A percentile compares a stretch with the other conserved stretches of the same genome.
These are phyloP conservation scores for Lasioglossum marginatum DNA, from an alignment of 2,888 invertebrate genomes.

Conservation along the genomic window DNA sequence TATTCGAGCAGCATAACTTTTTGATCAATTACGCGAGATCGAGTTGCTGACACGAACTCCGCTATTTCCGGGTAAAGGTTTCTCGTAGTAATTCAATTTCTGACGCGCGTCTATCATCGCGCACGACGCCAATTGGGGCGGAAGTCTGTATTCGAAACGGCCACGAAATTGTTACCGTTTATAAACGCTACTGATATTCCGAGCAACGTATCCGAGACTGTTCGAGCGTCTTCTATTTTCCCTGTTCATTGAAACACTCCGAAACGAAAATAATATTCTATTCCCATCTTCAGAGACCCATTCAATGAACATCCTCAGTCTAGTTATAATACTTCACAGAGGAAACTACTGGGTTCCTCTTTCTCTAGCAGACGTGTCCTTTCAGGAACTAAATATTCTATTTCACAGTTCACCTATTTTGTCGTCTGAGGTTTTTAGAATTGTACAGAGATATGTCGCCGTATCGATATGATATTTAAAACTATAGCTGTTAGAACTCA, in stretches of 20 bases:
- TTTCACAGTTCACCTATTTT: background rate
- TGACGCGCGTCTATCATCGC: conserved; percentile 18
- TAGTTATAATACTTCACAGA: background rate
- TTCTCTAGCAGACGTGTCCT: background rate
- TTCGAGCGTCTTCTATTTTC: background rate
- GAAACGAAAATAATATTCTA: background rate
- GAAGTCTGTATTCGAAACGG: conserved; percentile 8
- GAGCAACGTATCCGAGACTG: background rate
- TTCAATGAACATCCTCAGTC: background rate
- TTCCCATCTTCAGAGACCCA: background rate
- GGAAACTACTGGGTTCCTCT: background rate
- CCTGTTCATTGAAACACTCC: background rate
- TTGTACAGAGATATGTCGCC: background rate
- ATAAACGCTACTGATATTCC: background rate
- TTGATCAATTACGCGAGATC: conserved; percentile 64
- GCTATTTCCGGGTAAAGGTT: conserved; percentile 43
- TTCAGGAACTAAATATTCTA: background rate
- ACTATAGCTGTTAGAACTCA: background rate
- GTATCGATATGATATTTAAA: background rate
- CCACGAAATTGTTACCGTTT: conserved; percentile 10
- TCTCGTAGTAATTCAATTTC: conserved; percentile 46
- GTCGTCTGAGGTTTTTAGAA: background rate
- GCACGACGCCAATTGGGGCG: conserved; percentile 9
- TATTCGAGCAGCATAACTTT: conserved; percentile 3
- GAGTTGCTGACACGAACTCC: conserved; percentile 52